These are phyloP conservation scores for Gymnarchus niloticus DNA, from an alignment of 2,113 vertebrate species.

Conservation along the genomic window DNA sequence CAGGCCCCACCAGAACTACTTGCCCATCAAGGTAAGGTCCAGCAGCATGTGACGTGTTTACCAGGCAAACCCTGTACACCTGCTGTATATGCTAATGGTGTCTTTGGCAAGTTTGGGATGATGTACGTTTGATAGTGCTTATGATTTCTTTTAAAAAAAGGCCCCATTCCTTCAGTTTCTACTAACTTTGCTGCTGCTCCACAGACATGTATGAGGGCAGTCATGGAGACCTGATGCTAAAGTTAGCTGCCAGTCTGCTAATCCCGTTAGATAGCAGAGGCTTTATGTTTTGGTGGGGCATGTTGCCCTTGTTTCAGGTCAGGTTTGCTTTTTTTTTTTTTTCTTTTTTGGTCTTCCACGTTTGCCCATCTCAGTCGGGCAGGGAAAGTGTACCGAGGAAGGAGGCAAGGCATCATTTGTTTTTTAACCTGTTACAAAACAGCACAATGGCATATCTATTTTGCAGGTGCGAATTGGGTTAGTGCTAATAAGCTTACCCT, in stretches of 20 bases:
- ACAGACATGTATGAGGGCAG: not conserved
- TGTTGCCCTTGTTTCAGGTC: not conserved
- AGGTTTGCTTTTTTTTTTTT: not conserved
- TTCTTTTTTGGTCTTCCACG: not conserved
- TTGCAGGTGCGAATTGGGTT: constrained; percentile 17
- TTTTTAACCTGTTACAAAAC: constrained; percentile 1
- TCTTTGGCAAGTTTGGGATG: not conserved
- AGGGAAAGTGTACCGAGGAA: not conserved
- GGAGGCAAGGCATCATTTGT: not conserved
- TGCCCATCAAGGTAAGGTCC: constrained; percentile 85
- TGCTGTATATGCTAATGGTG: constrained; percentile 28
- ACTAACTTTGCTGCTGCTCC: not conserved
- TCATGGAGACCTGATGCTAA: not conserved
- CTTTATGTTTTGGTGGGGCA: not conserved
- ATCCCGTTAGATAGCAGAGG: not conserved
- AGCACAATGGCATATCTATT: not conserved
- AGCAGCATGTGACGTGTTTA: not conserved
- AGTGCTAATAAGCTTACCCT: not conserved
- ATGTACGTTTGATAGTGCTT: not conserved
- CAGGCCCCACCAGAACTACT: constrained; percentile 78
- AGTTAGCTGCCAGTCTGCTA: not conserved
- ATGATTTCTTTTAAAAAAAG: not conserved
- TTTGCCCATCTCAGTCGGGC: not conserved
- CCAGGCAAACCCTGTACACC: constrained; percentile 29
- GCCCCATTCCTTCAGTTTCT: too few species aligned